Evolutionary conservation across 2,113 vertebrate genomes (phyloP), one percentile per base, ranked within the genome.

Genomic region (Ctenodactylus gundi): DNA sequence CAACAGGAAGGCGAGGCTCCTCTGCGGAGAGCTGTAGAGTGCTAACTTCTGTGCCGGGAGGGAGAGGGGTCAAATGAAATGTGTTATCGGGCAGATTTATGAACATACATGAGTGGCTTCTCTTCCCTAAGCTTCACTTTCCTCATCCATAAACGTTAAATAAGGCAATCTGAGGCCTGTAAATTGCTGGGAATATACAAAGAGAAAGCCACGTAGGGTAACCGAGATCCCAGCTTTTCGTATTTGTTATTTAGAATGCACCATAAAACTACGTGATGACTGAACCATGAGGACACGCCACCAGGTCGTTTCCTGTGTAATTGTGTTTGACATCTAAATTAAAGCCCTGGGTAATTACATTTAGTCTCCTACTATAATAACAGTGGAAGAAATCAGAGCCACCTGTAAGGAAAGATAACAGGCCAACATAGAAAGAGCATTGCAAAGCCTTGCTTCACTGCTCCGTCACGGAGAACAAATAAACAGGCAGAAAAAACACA

Each of bases 241-340:
- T 70, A 64, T 68, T 76, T 88, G 60, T 91, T 60, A 25, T 25
- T 67, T 72, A 87, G 60, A 31, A 41, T 36, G 95, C 68, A 81
- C 75, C 41, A 46, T 65, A 96, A 78, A 85, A 80, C 1, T 6
- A 85, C 86, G 60, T 2, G 67, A 53, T 39, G n/a, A 51, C 73
- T 85, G 36, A 73, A 39, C 51, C 64, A 25, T 23, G 11, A 34
- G 68, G 90, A 62, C 57, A 51, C 39, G 6, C 14, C 34, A 78
- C 44, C 58, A 82, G 36, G 89, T 86, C 25, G 58, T 53, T 91
- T 90, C 85, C 78, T 91, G 53, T 15, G 0, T 93, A 97, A 97
- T 97, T 91, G 91, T 62, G 80, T 88, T 84, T 96, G 97, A 88
- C 91, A 39, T 88, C 84, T 87, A 94, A 94, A 95, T 85, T 41